phyloP scores from a whole-genome alignment of 2,888 invertebrate genomes.

The Rotaria socialis region DNA sequence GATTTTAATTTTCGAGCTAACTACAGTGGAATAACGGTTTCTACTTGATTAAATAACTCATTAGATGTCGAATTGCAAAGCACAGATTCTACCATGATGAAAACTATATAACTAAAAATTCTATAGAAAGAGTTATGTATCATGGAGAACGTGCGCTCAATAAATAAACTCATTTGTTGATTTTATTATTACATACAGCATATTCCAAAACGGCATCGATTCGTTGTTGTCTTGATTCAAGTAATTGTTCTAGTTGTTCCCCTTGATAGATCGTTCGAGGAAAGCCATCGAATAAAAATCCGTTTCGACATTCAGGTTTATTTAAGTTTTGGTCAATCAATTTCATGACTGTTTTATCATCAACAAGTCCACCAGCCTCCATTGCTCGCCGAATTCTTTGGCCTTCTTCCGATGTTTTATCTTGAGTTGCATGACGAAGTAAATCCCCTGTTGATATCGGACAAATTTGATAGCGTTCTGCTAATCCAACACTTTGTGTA shows the following conservation, averaged over 20 bases:
- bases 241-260: conserved; percentile 78
- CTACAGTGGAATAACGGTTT: too few species aligned
- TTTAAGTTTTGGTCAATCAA: conserved; percentile 86
- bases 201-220: conserved; percentile 87
- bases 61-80: too few species aligned
- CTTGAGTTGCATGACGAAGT: conserved; percentile 78
- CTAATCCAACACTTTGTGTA: conserved; percentile 76
- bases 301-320: conserved; percentile 82
- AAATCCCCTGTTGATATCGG: conserved; percentile 91
- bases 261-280: conserved; percentile 90
- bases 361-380: conserved; percentile 81
- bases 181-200: not conserved
- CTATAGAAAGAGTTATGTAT: too few species aligned
- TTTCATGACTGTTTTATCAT: conserved; percentile 86
- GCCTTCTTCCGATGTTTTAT: conserved; percentile 81
- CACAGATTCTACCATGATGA: too few species aligned
- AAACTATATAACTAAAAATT: too few species aligned
- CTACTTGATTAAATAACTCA: too few species aligned
- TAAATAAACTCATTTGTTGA: too few species aligned
- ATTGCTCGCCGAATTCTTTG: conserved; percentile 76
- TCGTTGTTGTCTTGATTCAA: conserved; percentile 73
- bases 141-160: too few species aligned
- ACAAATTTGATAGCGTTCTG: conserved; percentile 72
- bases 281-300: conserved; percentile 92
- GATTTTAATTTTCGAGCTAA: too few species aligned